Percentiles rank a stretch among this genome's conserved stretches.
Evolutionary conservation across 2,888 invertebrate genomes (phyloP).

Genomic region (Meteorus colon): DNA sequence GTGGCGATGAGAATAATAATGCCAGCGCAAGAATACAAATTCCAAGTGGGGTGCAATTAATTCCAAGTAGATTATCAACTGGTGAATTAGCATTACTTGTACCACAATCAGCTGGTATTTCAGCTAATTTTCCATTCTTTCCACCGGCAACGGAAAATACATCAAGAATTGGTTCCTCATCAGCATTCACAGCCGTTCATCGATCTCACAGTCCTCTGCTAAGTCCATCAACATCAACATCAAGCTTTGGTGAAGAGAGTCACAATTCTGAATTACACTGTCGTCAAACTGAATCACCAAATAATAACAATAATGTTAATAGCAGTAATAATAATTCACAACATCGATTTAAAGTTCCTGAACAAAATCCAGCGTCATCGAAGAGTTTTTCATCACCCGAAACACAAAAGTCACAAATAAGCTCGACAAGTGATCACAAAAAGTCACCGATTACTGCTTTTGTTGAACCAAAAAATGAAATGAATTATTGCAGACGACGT

Average conservation of each 20-base stretch:
- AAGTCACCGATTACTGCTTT: conserved; percentile 60
- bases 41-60: conserved; percentile 78
- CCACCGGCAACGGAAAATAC: conserved; percentile 65
- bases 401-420: conserved; percentile 69
- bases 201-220: conserved; percentile 80
- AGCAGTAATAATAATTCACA: conserved; percentile 40
- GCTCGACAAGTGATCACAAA: conserved; percentile 64
- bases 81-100: conserved; percentile 81
- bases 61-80: conserved; percentile 79
- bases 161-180: conserved; percentile 62
- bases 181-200: conserved; percentile 72
- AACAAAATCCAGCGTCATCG: conserved; percentile 60
- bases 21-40: conserved; percentile 77
- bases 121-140: conserved; percentile 75
- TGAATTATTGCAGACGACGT: conserved; percentile 39
- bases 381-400: conserved; percentile 66
- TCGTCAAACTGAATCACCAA: conserved; percentile 61
- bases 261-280: conserved; percentile 72
- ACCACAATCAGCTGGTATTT: conserved; percentile 75
- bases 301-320: conserved; percentile 24
- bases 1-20: conserved; percentile 75
- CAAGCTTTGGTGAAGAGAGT: conserved; percentile 78
- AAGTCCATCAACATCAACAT: conserved; percentile 83
- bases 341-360: conserved; percentile 64
- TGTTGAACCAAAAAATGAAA: conserved; percentile 56